Percentiles rank a stretch among this genome's conserved stretches.
These are phyloP conservation scores for Cryptoprocta ferox DNA, from an alignment of 2,797 vertebrate species.

Conservation along the genomic window DNA sequence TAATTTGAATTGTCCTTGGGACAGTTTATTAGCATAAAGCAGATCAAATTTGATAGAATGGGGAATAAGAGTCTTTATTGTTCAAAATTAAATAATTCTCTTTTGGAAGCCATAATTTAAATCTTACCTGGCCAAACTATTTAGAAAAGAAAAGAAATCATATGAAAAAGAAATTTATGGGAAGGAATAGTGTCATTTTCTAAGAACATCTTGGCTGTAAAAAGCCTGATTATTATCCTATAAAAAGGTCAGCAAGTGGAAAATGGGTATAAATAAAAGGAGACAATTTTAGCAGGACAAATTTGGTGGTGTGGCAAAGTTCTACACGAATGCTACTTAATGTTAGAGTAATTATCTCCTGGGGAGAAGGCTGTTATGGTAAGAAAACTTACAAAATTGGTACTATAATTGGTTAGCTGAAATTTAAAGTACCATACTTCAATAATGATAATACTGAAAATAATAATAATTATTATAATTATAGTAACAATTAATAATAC, in stretches of 20 bases:
- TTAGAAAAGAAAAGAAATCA: background rate
- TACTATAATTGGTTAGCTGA: background rate
- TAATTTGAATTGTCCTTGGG: slow-evolving; percentile 45
- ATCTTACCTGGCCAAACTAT: background rate
- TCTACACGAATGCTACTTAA: background rate
- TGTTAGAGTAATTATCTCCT: background rate
- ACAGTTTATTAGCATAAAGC: background rate
- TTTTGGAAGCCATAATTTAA: slow-evolving; percentile 44
- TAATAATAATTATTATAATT: background rate
- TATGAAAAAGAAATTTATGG: slow-evolving; percentile 29
- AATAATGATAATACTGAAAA: background rate
- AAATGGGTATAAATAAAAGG: slow-evolving; percentile 27
- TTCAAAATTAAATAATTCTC: slow-evolving; percentile 10
- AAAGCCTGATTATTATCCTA: slow-evolving; percentile 23
- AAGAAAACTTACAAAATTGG: background rate
- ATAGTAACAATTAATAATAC: background rate
- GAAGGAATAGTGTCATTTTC: background rate
- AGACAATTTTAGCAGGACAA: background rate
- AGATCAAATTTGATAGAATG: slow-evolving; percentile 10
- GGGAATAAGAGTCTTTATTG: slow-evolving; percentile 45
- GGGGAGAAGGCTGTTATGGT: background rate
- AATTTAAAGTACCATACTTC: background rate
- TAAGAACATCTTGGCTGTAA: slow-evolving; percentile 48
- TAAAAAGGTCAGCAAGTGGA: slow-evolving; percentile 30
- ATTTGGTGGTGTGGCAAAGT: background rate